Conservation (phyloP, 2,113 vertebrate genomes). For the Chaetorhynchus papuensis region DNA sequence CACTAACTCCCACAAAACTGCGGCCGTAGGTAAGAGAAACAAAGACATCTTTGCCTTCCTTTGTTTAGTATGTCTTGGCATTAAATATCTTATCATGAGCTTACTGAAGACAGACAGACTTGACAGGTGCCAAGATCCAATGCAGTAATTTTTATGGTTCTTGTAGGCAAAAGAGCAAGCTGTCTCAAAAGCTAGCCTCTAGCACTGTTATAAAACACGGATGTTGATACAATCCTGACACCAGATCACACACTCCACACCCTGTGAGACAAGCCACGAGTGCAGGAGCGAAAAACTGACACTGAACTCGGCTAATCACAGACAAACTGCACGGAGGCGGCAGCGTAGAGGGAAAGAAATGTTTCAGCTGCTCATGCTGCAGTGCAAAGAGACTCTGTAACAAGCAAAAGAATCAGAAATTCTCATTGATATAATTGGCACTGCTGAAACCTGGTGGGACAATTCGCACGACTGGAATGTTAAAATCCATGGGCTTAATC, state of each 20-base stretch:
- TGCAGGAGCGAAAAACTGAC: not conserved
- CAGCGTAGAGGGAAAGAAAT: not conserved
- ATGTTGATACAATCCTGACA: not conserved
- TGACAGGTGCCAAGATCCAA: not conserved
- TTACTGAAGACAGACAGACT: not conserved
- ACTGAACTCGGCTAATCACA: not conserved
- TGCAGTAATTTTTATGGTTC: not conserved
- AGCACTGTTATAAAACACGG: not conserved
- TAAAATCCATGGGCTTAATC: slow-evolving; percentile 7
- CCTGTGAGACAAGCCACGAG: not conserved
- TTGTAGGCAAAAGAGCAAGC: not conserved
- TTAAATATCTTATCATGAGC: not conserved
- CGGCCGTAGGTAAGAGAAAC: not conserved
- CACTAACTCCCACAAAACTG: not conserved
- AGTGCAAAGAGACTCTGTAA: not conserved
- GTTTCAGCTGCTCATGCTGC: not conserved
- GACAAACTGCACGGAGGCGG: not conserved
- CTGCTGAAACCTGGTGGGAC: slow-evolving; percentile 20
- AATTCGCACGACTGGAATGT: not conserved
- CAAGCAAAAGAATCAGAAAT: not conserved
- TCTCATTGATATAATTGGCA: not conserved
- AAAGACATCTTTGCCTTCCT: not conserved
- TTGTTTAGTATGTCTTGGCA: not conserved
- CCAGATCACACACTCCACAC: not conserved
- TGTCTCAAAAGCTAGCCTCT: not conserved